Base-by-base conservation (phyloP, 1,140 invertebrate genomes). In the Procambarus virginalis region DNA sequence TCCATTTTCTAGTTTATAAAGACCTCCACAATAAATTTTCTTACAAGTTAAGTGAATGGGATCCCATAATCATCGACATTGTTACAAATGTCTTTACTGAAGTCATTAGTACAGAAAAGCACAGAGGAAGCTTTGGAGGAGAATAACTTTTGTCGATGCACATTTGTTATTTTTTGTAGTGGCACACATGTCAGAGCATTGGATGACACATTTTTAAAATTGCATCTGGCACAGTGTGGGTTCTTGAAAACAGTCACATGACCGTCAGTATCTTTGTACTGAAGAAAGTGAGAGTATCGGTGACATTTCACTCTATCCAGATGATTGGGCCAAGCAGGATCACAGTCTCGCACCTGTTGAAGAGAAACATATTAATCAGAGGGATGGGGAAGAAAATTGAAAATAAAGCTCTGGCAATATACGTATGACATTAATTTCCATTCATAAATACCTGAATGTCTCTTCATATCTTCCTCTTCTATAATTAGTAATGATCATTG, bases 151-250 rank as follows among this genome's bases (percentile, higher is more conserved):
- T 82, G 46, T 77, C 51, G 81, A 34, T 2, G 2, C 75, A 48
- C 64, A 70, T 85, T 84, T 83, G 70, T 75, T 87, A 70, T 75
- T 68, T 58, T 34, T 17, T 51, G 12, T 14, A 73, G 75, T 10
- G 34, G 51, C 1, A 79, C 5, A 75, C 89, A 91, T 4, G 22
- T 17, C 34, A 89, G 22, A 34, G 64, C 45, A 75, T 91, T 60
- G 45, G 80, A 34, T 0, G 81, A 89, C 12, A 82, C 20, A 75
- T 88, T 89, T 76, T 85, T 89, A 55, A 79, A 88, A 76, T 94
- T 93, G 84, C 94, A 94, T 14, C 91, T 77, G 60, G 93, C 94
- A 92, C 94, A 94, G 86, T 94, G 93, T 20, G 92, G 93, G 89
- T 94, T 94, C 85, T 93, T 94, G 89, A 92, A 94, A 14, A 92